Conservation (phyloP, 2,113 vertebrate genomes). For the Vireo altiloquus region DNA sequence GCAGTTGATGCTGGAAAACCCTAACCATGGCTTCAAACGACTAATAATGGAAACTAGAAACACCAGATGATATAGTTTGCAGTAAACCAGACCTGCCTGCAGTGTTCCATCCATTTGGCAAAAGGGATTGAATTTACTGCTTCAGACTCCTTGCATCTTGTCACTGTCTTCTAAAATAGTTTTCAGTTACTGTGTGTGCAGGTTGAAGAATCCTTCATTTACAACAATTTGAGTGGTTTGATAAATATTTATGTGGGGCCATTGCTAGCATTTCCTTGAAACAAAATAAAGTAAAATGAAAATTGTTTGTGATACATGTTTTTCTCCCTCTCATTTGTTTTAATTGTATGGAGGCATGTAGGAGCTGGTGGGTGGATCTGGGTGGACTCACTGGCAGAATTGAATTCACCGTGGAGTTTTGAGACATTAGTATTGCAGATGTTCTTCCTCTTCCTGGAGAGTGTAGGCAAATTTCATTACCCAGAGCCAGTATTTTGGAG, state of each 20-base stretch:
- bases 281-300: conserved; percentile 56
- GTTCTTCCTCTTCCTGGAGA: conserved; percentile 17
- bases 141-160: conserved; percentile 10
- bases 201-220: conserved; percentile 56
- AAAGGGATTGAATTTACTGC: background rate
- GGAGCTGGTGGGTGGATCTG: conserved; percentile 10
- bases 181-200: background rate
- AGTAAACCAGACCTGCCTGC: background rate
- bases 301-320: background rate
- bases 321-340: background rate
- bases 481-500: background rate
- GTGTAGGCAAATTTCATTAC: conserved; percentile 11
- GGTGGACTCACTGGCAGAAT: background rate
- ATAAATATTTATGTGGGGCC: conserved; percentile 69
- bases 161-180: background rate
- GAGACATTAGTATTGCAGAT: background rate
- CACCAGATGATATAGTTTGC: background rate
- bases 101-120: background rate
- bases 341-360: conserved; percentile 29
- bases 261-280: conserved; percentile 33
- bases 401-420: background rate
- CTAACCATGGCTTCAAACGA: background rate
- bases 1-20: background rate
- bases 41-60: conserved; percentile 9
- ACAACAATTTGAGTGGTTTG: conserved; percentile 24